Conservation (phyloP, 2,888 invertebrate genomes). For the Tinea semifulvella region DNA sequence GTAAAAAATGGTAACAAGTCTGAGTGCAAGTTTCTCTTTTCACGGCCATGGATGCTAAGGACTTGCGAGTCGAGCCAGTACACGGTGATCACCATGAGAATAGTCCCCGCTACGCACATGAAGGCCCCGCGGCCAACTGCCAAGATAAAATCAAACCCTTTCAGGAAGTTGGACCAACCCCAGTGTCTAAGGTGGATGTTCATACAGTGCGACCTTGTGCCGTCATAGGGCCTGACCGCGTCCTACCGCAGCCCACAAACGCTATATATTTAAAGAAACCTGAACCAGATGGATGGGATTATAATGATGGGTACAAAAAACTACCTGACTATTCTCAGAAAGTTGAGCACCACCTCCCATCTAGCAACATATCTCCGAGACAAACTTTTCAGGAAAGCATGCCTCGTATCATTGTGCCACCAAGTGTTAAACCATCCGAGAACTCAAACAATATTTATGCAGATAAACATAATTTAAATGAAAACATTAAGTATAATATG, state of each 20-base stretch:
- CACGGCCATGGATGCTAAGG: constrained; percentile 58
- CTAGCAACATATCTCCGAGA: constrained; percentile 61
- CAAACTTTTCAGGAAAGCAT: constrained; percentile 65
- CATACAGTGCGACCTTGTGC: constrained; percentile 53
- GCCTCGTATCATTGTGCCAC: constrained; percentile 57
- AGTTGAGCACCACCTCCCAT: constrained; percentile 38
- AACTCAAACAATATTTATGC: constrained; percentile 30
- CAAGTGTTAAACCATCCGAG: constrained; percentile 45
- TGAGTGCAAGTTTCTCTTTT: constrained; percentile 27
- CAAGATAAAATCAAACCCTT: constrained; percentile 29
- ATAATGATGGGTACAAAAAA: constrained; percentile 37
- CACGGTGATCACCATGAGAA: constrained; percentile 48
- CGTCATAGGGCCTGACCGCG: constrained; percentile 58
- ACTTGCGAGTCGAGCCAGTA: constrained; percentile 42
- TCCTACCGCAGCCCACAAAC: constrained; percentile 32
- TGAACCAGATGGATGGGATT: constrained; percentile 41
- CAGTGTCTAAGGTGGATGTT: constrained; percentile 50
- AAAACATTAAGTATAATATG: constrained; percentile 42
- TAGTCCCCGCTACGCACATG: constrained; percentile 43
- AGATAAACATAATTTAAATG: constrained; percentile 30
- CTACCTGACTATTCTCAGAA: constrained; percentile 50
- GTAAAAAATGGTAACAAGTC: constrained; percentile 41
- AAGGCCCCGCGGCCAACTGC: constrained; percentile 33
- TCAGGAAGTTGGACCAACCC: constrained; percentile 39
- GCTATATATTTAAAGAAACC: constrained; percentile 43